Base-by-base conservation (phyloP, 1,140 invertebrate genomes). In the Rhysida immarginata region DNA sequence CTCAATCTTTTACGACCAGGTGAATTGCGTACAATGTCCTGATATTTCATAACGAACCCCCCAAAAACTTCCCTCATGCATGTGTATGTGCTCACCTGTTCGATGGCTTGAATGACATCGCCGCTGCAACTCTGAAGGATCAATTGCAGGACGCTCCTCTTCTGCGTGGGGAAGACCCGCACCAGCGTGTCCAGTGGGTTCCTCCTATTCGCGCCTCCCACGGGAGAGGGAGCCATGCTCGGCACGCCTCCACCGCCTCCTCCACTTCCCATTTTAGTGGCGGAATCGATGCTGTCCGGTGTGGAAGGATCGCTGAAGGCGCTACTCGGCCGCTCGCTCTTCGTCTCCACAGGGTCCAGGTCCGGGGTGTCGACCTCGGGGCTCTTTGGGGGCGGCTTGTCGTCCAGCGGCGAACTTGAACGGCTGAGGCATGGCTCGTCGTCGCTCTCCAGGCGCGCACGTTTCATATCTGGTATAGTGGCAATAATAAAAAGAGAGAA, bases 131-230 rank as follows among this genome's bases (percentile, higher is more conserved):
- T 78, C 59, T 88, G 81, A 11, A 92, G 70, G 13, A 92, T 85
- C 53, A 95, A 68, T 63, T 94, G 89, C 35, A 96, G 68, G 0
- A 95, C 87, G 0, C 85, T 81, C 13, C 84, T 76, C 29, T 75
- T 68, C 66, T 95, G 92, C 46, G 83, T 82, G 0, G 90, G 90
- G 68, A 95, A 96, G 2, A 95, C 71, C 45, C 86, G 79, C 2
- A 81, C 77, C 29, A 95, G 69, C 70, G 93, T 90, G 59, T 94
- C 87, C 26, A 95, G 71, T 0, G 83, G 66, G 18, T 61, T 64
- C 2, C 55, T 8, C 26, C 46, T 24, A 20, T 20, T 20, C 44
- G 18, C 5, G 16, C 16, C 21, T 18, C 16, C 44, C 16, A 18
- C 20, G 21, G 44, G 8, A 23, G 5, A 13, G 3, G 44, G 21